phyloP scores from a whole-genome alignment of 2,888 invertebrate species.

The Beris morrisii region DNA sequence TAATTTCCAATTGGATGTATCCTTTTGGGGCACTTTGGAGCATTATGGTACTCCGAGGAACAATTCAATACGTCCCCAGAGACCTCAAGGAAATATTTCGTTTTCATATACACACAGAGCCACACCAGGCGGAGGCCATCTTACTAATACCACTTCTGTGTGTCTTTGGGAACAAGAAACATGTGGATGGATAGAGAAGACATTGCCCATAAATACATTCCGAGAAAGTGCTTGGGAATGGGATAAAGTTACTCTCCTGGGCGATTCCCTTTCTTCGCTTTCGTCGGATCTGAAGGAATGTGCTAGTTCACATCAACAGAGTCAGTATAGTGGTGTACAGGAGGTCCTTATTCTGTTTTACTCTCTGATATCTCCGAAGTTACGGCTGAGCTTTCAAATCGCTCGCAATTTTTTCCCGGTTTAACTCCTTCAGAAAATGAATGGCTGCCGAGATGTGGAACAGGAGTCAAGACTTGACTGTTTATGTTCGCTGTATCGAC shows the following conservation, averaged over 20 bases:
- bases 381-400: slow-evolving; percentile 32
- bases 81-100: slow-evolving; percentile 42
- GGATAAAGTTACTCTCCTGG: slow-evolving; percentile 36
- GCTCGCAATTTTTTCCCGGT: not conserved
- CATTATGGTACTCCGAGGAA: slow-evolving; percentile 56
- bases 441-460: slow-evolving; percentile 31
- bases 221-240: slow-evolving; percentile 35
- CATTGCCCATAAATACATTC: slow-evolving; percentile 38
- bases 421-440: slow-evolving; percentile 26
- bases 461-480: slow-evolving; percentile 3
- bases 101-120: slow-evolving; percentile 36
- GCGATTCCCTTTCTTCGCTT: slow-evolving; percentile 35
- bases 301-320: too few species aligned
- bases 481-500: not conserved
- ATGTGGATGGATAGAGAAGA: slow-evolving; percentile 30
- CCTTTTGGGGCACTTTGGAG: slow-evolving; percentile 53
- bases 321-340: too few species aligned
- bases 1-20: slow-evolving; percentile 53
- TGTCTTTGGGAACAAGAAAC: slow-evolving; percentile 24
- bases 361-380: slow-evolving; percentile 18
- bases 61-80: slow-evolving; percentile 52
- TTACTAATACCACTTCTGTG: slow-evolving; percentile 22
- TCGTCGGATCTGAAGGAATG: not conserved
- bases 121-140: slow-evolving; percentile 19
- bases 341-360: not conserved